A percentile compares a stretch with the other conserved stretches of the same genome.
Evolutionary conservation across 2,113 vertebrate species (phyloP).

Genomic region (Python bivittatus): DNA sequence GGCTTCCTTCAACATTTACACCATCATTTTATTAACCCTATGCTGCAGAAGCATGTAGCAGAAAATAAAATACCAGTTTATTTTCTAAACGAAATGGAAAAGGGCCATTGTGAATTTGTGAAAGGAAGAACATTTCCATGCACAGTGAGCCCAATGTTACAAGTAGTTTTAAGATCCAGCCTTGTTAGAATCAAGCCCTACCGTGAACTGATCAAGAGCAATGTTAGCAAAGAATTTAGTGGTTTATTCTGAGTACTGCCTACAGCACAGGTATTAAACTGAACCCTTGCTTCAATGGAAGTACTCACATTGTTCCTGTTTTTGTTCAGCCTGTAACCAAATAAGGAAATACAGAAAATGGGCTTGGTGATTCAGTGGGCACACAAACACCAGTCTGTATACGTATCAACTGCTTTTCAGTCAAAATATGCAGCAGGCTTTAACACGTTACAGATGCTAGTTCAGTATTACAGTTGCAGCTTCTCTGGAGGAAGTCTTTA

Average conservation of each 20-base stretch:
- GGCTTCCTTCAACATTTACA: conserved; percentile 10
- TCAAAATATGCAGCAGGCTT: neutral
- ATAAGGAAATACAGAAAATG: neutral
- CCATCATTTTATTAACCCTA: conserved; percentile 24
- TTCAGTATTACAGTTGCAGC: neutral
- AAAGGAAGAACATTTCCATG: neutral
- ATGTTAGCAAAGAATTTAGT: neutral
- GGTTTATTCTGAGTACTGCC: neutral
- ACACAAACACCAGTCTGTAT: neutral
- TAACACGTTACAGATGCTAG: neutral
- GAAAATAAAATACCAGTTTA: conserved; percentile 30
- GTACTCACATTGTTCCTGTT: neutral
- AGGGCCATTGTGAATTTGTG: neutral
- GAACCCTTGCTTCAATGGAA: neutral
- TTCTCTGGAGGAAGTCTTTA: neutral
- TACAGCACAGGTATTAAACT: neutral
- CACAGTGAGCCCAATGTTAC: neutral
- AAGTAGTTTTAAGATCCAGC: neutral
- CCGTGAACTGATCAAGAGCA: no score
- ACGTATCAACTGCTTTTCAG: neutral
- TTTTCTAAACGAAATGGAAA: conserved; percentile 26
- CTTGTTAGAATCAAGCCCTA: neutral
- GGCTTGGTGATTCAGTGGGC: neutral
- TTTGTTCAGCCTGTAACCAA: neutral
- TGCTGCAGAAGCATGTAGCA: conserved; percentile 15